Evolutionary conservation across 2,797 vertebrate species (phyloP).

Genomic region (Erpetoichthys calabaricus): DNA sequence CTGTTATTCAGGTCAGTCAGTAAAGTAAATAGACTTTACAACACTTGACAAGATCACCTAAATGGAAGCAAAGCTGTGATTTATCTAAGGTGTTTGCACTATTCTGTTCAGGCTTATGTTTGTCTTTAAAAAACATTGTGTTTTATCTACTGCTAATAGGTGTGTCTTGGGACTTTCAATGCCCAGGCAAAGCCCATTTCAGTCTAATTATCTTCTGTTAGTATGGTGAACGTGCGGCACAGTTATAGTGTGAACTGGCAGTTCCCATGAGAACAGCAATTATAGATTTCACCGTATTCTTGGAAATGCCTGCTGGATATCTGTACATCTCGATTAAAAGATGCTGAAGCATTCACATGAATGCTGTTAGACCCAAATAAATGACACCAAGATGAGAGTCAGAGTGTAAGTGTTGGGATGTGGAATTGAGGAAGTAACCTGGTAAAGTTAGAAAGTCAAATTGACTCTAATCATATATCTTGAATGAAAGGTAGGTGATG

Average conservation of each 20-base stretch:
- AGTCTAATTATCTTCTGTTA: slow-evolving; percentile 1
- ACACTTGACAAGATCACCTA: background rate
- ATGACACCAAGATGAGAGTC: too few species aligned
- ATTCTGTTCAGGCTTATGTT: background rate
- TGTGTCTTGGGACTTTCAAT: background rate
- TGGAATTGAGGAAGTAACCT: background rate
- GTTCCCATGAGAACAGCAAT: background rate
- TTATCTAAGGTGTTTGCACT: background rate
- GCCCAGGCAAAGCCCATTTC: slow-evolving; percentile 2
- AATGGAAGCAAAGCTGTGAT: background rate
- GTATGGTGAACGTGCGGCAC: background rate
- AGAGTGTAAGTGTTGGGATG: too few species aligned
- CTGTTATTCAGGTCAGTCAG: background rate
- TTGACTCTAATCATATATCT: slow-evolving; percentile 2
- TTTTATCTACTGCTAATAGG: background rate
- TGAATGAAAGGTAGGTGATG: background rate
- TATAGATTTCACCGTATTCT: slow-evolving; percentile 1
- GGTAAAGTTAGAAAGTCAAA: slow-evolving; percentile 2
- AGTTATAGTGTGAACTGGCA: background rate
- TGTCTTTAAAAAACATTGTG: background rate
- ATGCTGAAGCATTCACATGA: background rate
- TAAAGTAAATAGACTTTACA: background rate
- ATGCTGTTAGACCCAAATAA: too few species aligned
- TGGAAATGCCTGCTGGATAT: background rate
- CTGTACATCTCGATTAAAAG: background rate